phyloP scores from a whole-genome alignment of 2,888 invertebrate species.

The Rotaria sp. region DNA sequence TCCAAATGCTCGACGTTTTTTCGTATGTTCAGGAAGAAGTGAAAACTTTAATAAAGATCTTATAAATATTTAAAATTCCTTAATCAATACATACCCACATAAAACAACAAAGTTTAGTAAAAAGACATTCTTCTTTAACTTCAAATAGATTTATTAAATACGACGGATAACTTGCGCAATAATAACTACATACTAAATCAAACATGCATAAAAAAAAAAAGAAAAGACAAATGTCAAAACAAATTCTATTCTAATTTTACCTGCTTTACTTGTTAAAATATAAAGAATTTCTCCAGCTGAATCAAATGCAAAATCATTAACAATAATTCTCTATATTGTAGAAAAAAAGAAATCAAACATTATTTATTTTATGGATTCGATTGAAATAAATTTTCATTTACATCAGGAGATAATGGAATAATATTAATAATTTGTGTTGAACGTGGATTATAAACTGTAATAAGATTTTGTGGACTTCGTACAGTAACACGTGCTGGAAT shows the following conservation, averaged over 20 bases:
- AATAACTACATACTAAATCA: not conserved
- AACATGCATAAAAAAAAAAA: not conserved
- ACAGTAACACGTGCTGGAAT: not conserved
- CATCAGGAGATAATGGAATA: constrained; percentile 1
- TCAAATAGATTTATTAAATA: constrained; percentile 11
- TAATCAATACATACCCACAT: not conserved
- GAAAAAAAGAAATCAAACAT: not conserved
- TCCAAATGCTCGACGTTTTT: constrained; percentile 17
- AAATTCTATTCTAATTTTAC: too few relatives aligned
- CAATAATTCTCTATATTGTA: not conserved
- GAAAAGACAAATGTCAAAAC: too few relatives aligned
- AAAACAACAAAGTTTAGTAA: constrained; percentile 19
- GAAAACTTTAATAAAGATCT: not conserved
- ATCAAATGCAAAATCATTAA: not conserved
- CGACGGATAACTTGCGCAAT: not conserved
- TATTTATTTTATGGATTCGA: too few relatives aligned
- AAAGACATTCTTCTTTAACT: not conserved
- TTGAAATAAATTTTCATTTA: too few relatives aligned
- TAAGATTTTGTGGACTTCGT: constrained; percentile 6
- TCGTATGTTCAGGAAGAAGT: not conserved
- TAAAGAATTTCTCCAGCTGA: constrained; percentile 11
- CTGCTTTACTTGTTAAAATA: not conserved
- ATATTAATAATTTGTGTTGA: constrained; percentile 16
- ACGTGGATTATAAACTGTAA: constrained; percentile 20
- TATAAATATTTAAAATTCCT: not conserved